A percentile compares a stretch with the other conserved stretches of the same genome.
phyloP scores from a whole-genome alignment of 2,113 vertebrate genomes.

The Callipepla californica region DNA sequence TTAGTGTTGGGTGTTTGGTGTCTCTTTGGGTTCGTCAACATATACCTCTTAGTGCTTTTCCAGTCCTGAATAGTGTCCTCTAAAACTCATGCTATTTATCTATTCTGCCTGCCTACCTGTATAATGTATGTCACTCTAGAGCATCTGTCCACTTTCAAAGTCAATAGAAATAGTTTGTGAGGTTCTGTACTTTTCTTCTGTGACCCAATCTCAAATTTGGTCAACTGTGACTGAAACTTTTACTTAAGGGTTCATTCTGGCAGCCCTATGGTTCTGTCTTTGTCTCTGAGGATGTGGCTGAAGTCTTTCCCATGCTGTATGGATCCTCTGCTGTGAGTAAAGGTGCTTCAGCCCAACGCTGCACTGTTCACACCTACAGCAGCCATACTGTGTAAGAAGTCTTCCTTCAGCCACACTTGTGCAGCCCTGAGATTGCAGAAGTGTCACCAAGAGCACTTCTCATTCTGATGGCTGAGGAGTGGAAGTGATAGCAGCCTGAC shows the following conservation, averaged over 20 bases:
- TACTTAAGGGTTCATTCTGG: background rate
- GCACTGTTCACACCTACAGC: background rate
- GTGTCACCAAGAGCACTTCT: accelerated
- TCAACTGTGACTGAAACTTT: background rate
- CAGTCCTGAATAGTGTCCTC: background rate
- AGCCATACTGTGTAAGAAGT: background rate
- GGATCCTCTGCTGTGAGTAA: accelerated
- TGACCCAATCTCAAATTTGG: background rate
- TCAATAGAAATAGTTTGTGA: background rate
- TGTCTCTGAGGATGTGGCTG: accelerated
- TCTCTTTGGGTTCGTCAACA: background rate
- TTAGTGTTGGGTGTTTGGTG: background rate
- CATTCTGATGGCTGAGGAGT: background rate
- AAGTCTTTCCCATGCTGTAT: accelerated
- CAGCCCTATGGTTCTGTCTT: accelerated
- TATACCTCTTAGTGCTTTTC: background rate
- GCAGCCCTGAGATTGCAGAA: background rate
- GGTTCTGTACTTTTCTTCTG: background rate
- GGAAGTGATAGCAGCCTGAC: background rate
- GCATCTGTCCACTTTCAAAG: background rate
- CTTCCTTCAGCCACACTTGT: background rate
- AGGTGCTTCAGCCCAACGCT: accelerated
- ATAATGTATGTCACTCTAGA: background rate
- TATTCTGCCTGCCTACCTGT: background rate
- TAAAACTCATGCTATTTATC: background rate